A percentile compares a stretch with the other conserved stretches of the same genome.
phyloP scores from a whole-genome alignment of 2,888 invertebrate species.

The Caenorhabditis uteleia region DNA sequence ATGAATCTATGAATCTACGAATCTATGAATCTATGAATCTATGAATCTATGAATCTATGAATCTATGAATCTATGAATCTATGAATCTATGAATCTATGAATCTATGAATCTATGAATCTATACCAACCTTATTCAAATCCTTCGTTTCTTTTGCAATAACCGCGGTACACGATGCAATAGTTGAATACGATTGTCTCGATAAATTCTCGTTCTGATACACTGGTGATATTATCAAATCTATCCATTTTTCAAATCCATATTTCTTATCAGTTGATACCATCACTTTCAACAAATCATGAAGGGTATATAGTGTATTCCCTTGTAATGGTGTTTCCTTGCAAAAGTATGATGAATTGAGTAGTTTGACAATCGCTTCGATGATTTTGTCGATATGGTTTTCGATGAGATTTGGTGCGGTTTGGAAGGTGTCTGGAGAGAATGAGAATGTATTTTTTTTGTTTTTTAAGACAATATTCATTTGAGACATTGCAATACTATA shows the following conservation, averaged over 20 bases:
- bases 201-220: conserved; percentile 70
- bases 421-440: conserved; percentile 12
- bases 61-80: too few species aligned
- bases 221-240: conserved; percentile 80
- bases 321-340: too few species aligned
- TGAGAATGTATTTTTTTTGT: neutral
- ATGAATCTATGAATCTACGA: too few species aligned
- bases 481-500: too few species aligned
- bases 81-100: too few species aligned
- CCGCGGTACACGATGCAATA: conserved; percentile 93
- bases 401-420: conserved; percentile 17
- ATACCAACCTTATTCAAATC: conserved; percentile 67
- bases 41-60: too few species aligned
- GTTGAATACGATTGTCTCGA: conserved; percentile 84
- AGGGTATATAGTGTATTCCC: conserved; percentile 90
- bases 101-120: too few species aligned
- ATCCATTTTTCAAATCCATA: conserved; percentile 85
- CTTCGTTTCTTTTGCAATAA: conserved; percentile 76
- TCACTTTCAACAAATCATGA: conserved; percentile 91
- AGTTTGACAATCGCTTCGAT: conserved; percentile 72
- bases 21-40: too few species aligned
- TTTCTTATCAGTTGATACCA: too few species aligned
- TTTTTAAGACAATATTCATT: conserved; percentile 5
- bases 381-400: conserved; percentile 75
- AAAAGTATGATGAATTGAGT: conserved; percentile 44